A percentile compares a stretch with the other conserved stretches of the same genome.
These are phyloP conservation scores for Euphonia xanthogaster DNA, from an alignment of 2,797 vertebrate species.

Conservation along the genomic window DNA sequence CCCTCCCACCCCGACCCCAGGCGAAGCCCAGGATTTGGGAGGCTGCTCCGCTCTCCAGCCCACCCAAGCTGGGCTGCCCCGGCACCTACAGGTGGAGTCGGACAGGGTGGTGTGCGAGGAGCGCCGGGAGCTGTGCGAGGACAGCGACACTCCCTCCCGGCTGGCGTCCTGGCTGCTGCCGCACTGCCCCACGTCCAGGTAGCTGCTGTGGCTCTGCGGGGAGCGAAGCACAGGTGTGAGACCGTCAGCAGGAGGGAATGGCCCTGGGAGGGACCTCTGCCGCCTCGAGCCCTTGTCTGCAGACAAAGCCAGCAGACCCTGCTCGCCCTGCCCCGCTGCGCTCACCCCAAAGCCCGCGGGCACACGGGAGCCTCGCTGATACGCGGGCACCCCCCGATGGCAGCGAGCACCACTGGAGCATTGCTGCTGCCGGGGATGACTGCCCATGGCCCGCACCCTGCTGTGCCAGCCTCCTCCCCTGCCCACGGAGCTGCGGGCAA, in stretches of 20 bases:
- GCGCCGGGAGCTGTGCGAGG: conserved; percentile 80
- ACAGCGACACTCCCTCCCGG: conserved; percentile 77
- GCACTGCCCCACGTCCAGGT: conserved; percentile 74
- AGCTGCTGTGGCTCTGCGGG: conserved; percentile 81
- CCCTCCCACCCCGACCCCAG: rapidly evolving
- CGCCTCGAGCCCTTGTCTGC: rapidly evolving
- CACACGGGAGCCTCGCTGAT: background rate
- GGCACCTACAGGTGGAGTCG: conserved; percentile 77
- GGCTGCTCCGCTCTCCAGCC: background rate
- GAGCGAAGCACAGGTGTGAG: background rate
- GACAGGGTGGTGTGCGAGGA: conserved; percentile 79
- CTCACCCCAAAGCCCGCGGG: background rate
- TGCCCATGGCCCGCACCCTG: rapidly evolving
- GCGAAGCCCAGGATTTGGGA: rapidly evolving
- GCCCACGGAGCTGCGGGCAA: background rate
- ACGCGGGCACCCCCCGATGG: background rate
- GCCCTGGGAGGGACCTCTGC: too few species aligned
- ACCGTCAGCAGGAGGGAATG: rapidly evolving
- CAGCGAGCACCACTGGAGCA: rapidly evolving
- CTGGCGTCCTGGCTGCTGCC: conserved; percentile 10
- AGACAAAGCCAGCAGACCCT: too few species aligned
- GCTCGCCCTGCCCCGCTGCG: too few species aligned
- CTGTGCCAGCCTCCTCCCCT: background rate
- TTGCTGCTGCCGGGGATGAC: rapidly evolving
- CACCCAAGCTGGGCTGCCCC: rapidly evolving